Conservation (phyloP, 64 coral and sea anemone genomes). For the Pocillopora verrucosa region DNA sequence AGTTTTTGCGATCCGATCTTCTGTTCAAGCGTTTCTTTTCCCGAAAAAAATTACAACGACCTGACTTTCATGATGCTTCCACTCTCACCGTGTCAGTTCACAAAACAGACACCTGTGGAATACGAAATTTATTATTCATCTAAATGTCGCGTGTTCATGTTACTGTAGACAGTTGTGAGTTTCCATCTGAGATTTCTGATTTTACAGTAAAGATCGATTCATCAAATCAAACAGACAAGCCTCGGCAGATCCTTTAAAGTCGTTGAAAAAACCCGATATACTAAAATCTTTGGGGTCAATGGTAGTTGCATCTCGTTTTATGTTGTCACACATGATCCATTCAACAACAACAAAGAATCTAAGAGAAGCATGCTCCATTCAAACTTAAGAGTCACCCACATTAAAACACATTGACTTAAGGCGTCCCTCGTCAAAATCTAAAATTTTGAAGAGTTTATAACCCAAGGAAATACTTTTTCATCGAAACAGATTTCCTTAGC, state of each 20-base stretch:
- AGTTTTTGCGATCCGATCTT: not conserved
- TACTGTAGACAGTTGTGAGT: not conserved
- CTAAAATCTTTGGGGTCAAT: not conserved
- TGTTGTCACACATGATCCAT: not conserved
- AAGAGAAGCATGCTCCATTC: not conserved
- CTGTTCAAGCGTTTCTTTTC: not conserved
- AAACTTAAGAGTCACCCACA: not conserved
- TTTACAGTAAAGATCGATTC: not conserved
- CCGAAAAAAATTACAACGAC: not conserved
- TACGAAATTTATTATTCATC: not conserved
- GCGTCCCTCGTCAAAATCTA: not conserved
- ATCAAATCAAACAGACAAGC: not conserved
- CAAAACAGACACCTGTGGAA: constrained; percentile 13
- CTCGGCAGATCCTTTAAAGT: not conserved
- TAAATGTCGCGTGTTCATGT: not conserved
- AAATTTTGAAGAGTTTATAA: not conserved
- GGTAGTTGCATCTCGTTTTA: not conserved
- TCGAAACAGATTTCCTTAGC: not conserved
- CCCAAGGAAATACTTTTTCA: not conserved
- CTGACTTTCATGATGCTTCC: not conserved
- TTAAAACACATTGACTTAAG: not conserved
- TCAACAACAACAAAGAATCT: constrained; percentile 4
- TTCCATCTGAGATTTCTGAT: not conserved
- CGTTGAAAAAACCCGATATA: not conserved
- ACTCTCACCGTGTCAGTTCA: not conserved